Evolutionary conservation across 2,113 vertebrate species (phyloP), one percentile per base, ranked within the genome.

Genomic region (Gymnorhina tibicen): DNA sequence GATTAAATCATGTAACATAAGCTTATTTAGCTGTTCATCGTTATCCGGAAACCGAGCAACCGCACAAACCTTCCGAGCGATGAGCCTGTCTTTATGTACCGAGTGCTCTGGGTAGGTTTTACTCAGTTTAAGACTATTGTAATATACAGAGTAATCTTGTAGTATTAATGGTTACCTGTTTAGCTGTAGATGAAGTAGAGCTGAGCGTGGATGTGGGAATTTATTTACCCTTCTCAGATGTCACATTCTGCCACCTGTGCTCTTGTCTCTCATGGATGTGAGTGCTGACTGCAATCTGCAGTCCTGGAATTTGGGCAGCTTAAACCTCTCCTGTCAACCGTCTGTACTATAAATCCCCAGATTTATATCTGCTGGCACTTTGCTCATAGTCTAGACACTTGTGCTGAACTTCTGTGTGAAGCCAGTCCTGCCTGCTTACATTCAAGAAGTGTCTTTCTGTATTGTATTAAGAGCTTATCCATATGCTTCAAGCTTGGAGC

Each of bases 381-480:
- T 80, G 83, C 68, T 94, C 12, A 0, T 16, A 26, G 89, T 91
- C 83, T 73, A 28, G 68, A 88, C 91, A 4, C 93, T 85, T 3
- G 14, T 52, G 91, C 63, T 88, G 93, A 93, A 78, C 85, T 93
- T 27, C 19, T 83, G 56, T 2, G 8, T 12, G 12, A 33, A 79
- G 85, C 60, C 73, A 7, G n/a, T 63, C 66, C 91, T 39, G 85
- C 16, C 78, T 68, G 85, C 91, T 79, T 59, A 1, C 85, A 22
- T 63, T 50, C 14, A 39, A 88, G 91, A 46, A 58, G 46, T 2
- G 8, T 79, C 55, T 84, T 68, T 88, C 83, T 91, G 91, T 14
- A 79, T 91, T 92, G 89, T 89, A 69, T 88, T 86, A 94, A 91
- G 89, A 91, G 72, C 20, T 96, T 92, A 67, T 83, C 93, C 94